Conservation (phyloP, 2,888 invertebrate genomes). For the Lycia hirtaria region DNA sequence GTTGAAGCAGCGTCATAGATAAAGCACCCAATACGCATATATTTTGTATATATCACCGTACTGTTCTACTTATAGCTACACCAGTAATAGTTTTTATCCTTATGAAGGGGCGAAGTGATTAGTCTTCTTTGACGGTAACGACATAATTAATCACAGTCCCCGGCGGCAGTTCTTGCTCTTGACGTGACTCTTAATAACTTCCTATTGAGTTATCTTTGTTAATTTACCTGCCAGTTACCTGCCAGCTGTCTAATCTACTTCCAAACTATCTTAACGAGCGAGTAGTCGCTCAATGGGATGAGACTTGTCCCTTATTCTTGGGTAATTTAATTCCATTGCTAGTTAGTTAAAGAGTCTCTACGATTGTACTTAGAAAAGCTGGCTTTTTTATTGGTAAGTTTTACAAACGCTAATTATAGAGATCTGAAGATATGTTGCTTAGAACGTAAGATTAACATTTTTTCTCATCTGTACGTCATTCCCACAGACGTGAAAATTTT, state of each 20-base stretch:
- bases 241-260: conserved; percentile 13
- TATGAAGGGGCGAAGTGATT: conserved; percentile 1
- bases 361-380: too few relatives aligned
- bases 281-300: background rate
- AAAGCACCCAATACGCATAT: too few relatives aligned
- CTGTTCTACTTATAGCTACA: background rate
- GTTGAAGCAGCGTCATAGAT: too few relatives aligned
- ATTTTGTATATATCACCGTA: too few relatives aligned
- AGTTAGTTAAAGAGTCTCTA: background rate
- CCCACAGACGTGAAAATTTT: too few relatives aligned
- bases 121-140: conserved; percentile 21
- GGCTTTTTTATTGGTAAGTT: too few relatives aligned
- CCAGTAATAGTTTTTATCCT: conserved; percentile 2
- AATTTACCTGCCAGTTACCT: conserved; percentile 16
- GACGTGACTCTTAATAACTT: conserved; percentile 17
- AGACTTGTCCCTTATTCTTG: background rate
- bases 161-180: conserved; percentile 2
- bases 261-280: conserved; percentile 2
- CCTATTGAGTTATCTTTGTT: conserved; percentile 15
- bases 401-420: too few relatives aligned
- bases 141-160: conserved; percentile 18
- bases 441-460: too few relatives aligned
- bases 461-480: too few relatives aligned
- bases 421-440: too few relatives aligned
- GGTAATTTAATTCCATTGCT: background rate